Evolutionary conservation across 2,113 vertebrate genomes (phyloP).

Genomic region (Speoplatyrhinus poulsoni): DNA sequence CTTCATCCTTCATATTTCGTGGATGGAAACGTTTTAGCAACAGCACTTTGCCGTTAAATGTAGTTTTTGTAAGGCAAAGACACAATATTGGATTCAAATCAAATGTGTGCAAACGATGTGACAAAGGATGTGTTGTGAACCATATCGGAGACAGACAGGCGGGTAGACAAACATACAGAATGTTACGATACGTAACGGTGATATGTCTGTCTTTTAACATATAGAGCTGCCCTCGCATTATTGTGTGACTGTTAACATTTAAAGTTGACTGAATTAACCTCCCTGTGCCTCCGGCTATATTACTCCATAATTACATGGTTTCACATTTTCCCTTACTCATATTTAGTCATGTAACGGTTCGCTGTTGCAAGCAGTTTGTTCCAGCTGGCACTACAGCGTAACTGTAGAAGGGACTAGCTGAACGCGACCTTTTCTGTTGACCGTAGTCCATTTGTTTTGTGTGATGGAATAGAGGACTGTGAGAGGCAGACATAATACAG

Average conservation of each 20-base stretch:
- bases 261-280: conserved; percentile 48
- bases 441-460: conserved; percentile 7
- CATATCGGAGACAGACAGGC: background rate
- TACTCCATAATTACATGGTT: conserved; percentile 61
- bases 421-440: background rate
- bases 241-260: conserved; percentile 37
- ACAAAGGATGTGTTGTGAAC: background rate
- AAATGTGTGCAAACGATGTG: too few species aligned
- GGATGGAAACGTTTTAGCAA: too few species aligned
- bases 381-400: conserved; percentile 49
- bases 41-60: too few species aligned
- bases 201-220: conserved; percentile 29
- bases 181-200: conserved; percentile 38
- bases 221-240: conserved; percentile 11
- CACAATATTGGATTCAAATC: too few species aligned
- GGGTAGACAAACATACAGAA: conserved; percentile 16
- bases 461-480: background rate
- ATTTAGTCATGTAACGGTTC: conserved; percentile 61
- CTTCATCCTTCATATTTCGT: too few species aligned
- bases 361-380: conserved; percentile 45
- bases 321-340: conserved; percentile 55
- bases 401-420: conserved; percentile 34
- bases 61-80: too few species aligned
- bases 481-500: background rate
- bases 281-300: conserved; percentile 33